A percentile compares a stretch with the other conserved stretches of the same genome.
phyloP scores from a whole-genome alignment of 2,888 invertebrate genomes.

The Ochropleura leucogaster region DNA sequence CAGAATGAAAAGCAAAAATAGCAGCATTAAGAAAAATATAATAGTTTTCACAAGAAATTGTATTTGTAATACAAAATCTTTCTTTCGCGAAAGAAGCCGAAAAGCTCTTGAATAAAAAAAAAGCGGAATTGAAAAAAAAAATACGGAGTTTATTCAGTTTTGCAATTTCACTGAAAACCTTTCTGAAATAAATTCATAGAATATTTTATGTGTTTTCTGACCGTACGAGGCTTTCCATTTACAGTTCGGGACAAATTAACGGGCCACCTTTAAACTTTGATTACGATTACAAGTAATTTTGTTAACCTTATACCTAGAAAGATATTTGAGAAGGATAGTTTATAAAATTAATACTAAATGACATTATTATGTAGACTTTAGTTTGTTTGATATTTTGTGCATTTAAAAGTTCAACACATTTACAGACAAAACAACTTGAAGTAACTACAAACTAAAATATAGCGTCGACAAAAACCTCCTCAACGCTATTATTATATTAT shows the following conservation, averaged over 20 bases:
- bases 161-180: conserved; percentile 83
- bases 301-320: too few species aligned
- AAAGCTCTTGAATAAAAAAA: conserved; percentile 61
- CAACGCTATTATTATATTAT: too few species aligned
- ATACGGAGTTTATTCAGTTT: conserved; percentile 72
- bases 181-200: conserved; percentile 89
- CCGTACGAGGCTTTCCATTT: conserved; percentile 85
- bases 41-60: conserved; percentile 15
- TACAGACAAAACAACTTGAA: too few species aligned
- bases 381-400: too few species aligned
- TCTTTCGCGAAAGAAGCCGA: conserved; percentile 25
- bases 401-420: too few species aligned
- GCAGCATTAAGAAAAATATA: background rate
- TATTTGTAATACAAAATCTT: conserved; percentile 33
- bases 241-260: conserved; percentile 74
- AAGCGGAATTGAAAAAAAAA: conserved; percentile 65
- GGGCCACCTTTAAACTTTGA: background rate
- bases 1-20: background rate
- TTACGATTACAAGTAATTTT: background rate
- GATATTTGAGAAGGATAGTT: too few species aligned
- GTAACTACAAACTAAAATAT: too few species aligned
- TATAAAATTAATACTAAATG: too few species aligned
- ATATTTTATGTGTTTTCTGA: conserved; percentile 90
- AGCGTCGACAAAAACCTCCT: too few species aligned
- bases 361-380: too few species aligned